Base-by-base conservation (phyloP, 2,113 vertebrate species). In the Anolis sagrei region DNA sequence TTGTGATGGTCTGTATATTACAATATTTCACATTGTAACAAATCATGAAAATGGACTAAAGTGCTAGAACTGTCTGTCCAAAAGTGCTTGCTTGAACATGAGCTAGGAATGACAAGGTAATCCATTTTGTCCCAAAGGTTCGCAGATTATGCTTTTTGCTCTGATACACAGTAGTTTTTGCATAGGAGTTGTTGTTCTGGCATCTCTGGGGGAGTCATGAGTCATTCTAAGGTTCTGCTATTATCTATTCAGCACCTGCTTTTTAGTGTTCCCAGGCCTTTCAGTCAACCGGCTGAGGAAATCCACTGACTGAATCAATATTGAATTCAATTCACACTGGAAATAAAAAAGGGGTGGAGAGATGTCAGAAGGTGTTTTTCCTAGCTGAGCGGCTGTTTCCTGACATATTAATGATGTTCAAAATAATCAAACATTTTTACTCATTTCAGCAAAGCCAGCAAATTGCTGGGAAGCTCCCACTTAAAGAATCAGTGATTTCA, bases 141-240 rank as follows among this genome's bases (percentile, higher is more conserved):
- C 69, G 1, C 54, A 25, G 69, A 44, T 3, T 68, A 36, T 21
- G 68, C 68, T 91, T 72, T 51, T 18, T 51, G 68, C 81, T 70
- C 87, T 68, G 23, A 85, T 76, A 39, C 54, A 64, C 10, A 19
- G n/a, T n/a, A 68, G 2, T 32, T 25, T 76, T 86, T 85, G 66
- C 78, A 79, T 62, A 87, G 70, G 7, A 76, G 76, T 79, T 72
- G 25, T 29, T 34, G 39, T 61, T 86, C 87, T 89, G 87, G 89
- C 81, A 70, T 89, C 88, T 90, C 89, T 89, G 83, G 3, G 21
- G 29, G 0, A 25, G 3, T 21, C 1, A 1, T 76, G 79, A 62
- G 1, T 51, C 1, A 0, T 54, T 75, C 0, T 0, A 51, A 73
- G 76, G 51, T 58, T 51, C 1, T 5, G 0, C 19, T 69, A 32